Evolutionary conservation across 2,797 vertebrate species (phyloP).

Genomic region (Labroides dimidiatus): DNA sequence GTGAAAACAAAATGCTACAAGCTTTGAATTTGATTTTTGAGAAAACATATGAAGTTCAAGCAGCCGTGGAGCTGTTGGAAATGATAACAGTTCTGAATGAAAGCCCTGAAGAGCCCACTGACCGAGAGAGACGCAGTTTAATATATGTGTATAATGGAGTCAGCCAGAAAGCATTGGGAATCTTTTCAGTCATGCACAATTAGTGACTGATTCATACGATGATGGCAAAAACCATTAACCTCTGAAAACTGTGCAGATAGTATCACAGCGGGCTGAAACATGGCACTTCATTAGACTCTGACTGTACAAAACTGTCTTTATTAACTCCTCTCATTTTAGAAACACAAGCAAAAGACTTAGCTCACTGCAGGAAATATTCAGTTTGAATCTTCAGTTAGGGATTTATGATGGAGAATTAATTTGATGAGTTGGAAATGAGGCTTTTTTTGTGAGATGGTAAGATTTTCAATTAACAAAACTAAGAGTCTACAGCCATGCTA

Average conservation of each 20-base stretch:
- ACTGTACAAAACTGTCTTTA: slow-evolving; percentile 31
- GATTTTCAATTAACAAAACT: too few relatives aligned
- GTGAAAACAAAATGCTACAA: slow-evolving; percentile 4
- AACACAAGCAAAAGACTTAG: neutral
- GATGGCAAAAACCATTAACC: slow-evolving; percentile 36
- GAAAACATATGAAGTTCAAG: slow-evolving; percentile 8
- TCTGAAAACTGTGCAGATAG: slow-evolving; percentile 32
- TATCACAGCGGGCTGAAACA: slow-evolving; percentile 30
- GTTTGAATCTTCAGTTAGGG: too few relatives aligned
- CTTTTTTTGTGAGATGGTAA: too few relatives aligned
- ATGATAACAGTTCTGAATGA: slow-evolving; percentile 21
- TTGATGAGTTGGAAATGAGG: too few relatives aligned
- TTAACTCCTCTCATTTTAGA: neutral
- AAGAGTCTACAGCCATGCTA: too few relatives aligned
- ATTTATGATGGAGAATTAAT: too few relatives aligned
- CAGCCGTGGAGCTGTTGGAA: neutral
- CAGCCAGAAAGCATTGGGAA: slow-evolving; percentile 19
- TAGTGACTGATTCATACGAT: slow-evolving; percentile 50
- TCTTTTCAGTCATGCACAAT: slow-evolving; percentile 45
- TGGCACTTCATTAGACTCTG: slow-evolving; percentile 37
- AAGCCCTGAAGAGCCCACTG: slow-evolving; percentile 23
- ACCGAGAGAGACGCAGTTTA: slow-evolving; percentile 37
- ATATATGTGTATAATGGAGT: slow-evolving; percentile 34
- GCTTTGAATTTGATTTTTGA: slow-evolving; percentile 18
- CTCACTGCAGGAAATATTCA: too few relatives aligned